Evolutionary conservation across 2,888 invertebrate genomes (phyloP).

Genomic region (Epiblema foenella): DNA sequence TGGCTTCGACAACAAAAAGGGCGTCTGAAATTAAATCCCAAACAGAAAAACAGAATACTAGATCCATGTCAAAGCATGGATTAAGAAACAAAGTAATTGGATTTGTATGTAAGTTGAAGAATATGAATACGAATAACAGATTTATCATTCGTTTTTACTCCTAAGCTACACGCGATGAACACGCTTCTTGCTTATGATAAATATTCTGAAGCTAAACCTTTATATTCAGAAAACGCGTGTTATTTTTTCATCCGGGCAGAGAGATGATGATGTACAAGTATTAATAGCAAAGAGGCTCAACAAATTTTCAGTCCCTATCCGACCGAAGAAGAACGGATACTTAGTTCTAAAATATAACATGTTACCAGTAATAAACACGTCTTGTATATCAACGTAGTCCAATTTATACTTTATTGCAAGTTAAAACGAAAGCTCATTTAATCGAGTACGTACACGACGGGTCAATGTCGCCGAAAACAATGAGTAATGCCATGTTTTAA

Average conservation of each 20-base stretch:
- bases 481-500: constrained; percentile 25
- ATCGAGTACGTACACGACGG: constrained; percentile 16
- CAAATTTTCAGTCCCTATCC: neutral
- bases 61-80: neutral
- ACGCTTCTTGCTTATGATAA: neutral
- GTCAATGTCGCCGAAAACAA: constrained; percentile 23
- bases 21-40: constrained; percentile 8
- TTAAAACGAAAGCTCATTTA: constrained; percentile 15
- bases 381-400: constrained; percentile 20
- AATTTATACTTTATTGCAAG: constrained; percentile 21
- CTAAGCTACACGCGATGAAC: neutral
- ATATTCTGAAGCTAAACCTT: neutral
- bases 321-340: no score
- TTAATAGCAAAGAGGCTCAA: neutral
- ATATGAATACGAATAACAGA: constrained; percentile 1
- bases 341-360: neutral
- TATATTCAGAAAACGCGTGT: neutral
- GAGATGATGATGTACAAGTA: neutral
- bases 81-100: neutral
- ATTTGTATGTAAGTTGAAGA: neutral
- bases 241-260: neutral
- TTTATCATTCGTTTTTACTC: constrained; percentile 1
- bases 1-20: neutral
- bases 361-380: constrained; percentile 13
- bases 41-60: neutral